These are phyloP conservation scores for Scortum barcoo DNA, from an alignment of 2,113 vertebrate species.

Conservation along the genomic window DNA sequence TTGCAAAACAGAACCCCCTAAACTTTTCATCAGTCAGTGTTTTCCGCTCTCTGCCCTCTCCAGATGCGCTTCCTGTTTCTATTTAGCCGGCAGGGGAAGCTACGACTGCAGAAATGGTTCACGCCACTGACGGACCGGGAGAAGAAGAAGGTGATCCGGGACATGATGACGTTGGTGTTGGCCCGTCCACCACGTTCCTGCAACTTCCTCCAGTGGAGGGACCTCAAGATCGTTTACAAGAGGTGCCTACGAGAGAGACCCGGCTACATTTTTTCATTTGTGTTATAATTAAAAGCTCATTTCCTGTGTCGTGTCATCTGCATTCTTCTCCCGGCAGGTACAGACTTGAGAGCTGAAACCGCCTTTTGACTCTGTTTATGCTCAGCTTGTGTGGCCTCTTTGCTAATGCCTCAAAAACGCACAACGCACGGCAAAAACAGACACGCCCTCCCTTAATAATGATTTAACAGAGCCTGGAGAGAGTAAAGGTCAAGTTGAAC, in stretches of 20 bases:
- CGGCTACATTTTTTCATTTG: background rate
- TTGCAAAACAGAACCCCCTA: background rate
- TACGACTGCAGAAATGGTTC: constrained; percentile 95
- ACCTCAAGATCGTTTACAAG: constrained; percentile 96
- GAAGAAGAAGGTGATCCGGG: constrained; percentile 91
- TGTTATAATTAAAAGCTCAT: background rate
- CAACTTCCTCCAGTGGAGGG: constrained; percentile 94
- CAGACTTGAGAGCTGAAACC: background rate
- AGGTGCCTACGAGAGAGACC: constrained; percentile 79
- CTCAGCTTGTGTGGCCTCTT: background rate
- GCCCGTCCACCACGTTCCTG: constrained; percentile 87
- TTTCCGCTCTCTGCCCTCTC: background rate
- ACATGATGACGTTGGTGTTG: constrained; percentile 89
- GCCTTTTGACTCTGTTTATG: background rate
- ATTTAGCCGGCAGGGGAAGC: constrained; percentile 96
- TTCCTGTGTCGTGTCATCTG: background rate
- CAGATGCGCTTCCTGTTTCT: constrained; percentile 94
- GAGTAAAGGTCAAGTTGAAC: constrained; percentile 18
- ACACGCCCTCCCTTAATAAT: constrained; percentile 10
- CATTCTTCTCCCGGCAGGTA: background rate
- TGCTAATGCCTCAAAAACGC: constrained; percentile 1
- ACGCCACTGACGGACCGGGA: constrained; percentile 89
- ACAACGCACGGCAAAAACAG: background rate
- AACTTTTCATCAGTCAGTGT: background rate
- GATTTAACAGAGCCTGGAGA: background rate